phyloP scores from a whole-genome alignment of 2,888 invertebrate genomes.

The Uloborus plumipes region DNA sequence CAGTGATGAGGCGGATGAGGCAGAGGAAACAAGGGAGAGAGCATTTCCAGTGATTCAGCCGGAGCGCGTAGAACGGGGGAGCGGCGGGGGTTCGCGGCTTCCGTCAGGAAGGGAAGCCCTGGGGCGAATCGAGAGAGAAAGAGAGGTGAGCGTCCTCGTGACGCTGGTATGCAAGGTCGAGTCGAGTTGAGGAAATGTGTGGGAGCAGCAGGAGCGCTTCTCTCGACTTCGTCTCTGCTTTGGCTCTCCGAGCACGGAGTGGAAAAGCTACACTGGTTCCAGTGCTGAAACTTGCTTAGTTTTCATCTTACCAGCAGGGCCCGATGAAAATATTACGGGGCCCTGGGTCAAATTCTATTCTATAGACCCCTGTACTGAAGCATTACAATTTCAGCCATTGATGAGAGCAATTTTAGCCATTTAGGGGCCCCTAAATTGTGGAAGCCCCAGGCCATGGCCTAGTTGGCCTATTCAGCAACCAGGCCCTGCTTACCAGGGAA shows the following conservation, averaged over 20 bases:
- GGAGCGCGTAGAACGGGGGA: not conserved
- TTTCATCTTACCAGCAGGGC: too few species aligned
- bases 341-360: too few species aligned
- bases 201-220: not conserved
- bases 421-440: too few species aligned
- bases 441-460: too few species aligned
- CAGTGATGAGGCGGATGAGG: not conserved
- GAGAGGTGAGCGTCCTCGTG: constrained; percentile 6
- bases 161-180: constrained; percentile 12
- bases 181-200: not conserved
- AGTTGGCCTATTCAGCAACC: too few species aligned
- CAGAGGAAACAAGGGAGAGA: not conserved
- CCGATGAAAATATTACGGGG: too few species aligned
- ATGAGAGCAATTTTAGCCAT: too few species aligned
- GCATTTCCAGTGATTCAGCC: not conserved
- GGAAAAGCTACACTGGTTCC: not conserved
- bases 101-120: not conserved
- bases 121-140: not conserved
- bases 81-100: too few species aligned
- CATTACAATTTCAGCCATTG: too few species aligned
- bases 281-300: not conserved
- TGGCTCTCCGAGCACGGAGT: not conserved
- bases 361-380: too few species aligned
- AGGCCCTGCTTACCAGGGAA: too few species aligned
- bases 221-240: not conserved